Evolutionary conservation across 2,797 vertebrate genomes (phyloP).

Genomic region (Ceryle rudis): DNA sequence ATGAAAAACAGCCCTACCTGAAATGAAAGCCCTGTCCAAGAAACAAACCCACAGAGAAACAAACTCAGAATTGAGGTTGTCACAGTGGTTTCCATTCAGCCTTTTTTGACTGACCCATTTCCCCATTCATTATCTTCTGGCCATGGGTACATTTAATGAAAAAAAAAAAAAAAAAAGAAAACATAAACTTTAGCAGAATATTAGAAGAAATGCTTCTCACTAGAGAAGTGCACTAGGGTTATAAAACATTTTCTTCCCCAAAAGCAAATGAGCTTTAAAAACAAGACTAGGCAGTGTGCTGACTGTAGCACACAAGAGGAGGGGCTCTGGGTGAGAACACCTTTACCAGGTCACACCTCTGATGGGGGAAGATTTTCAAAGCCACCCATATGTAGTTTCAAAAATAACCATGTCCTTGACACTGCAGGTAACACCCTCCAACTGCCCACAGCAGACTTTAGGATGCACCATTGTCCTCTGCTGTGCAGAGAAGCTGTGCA

Average conservation of each 20-base stretch:
- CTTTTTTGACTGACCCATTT: not conserved
- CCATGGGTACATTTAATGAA: not conserved
- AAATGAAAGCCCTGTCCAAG: not conserved
- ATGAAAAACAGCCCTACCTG: not conserved
- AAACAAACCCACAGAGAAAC: not conserved
- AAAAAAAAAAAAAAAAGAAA: not conserved
- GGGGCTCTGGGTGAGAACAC: not conserved
- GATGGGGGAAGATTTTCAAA: not conserved
- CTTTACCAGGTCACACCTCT: not conserved
- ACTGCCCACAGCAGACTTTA: not conserved
- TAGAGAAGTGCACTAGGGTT: not conserved
- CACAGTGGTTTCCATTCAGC: conserved; percentile 25
- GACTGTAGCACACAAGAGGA: not conserved
- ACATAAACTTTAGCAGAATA: not conserved
- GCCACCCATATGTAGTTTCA: not conserved
- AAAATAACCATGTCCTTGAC: not conserved
- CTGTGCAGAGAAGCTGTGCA: not conserved
- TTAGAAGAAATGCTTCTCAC: not conserved
- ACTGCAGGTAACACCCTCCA: not conserved
- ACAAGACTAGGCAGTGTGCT: not conserved
- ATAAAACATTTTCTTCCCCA: not conserved
- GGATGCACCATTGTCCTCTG: not conserved
- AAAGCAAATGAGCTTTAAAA: not conserved
- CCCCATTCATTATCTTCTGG: not conserved
- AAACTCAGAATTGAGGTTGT: not conserved